Evolutionary conservation across 2,113 vertebrate species (phyloP).

Genomic region (sheep (Ovis aries)): ARS-UI_Ramb_v3.0 NC_056054.1:54275501-54276000

Average conservation of each 20-base stretch:
- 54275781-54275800: neutral
- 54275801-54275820: neutral
- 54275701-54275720: neutral
- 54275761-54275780: neutral
- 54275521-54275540: no score
- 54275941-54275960: no score
- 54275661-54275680: neutral
- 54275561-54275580: no score
- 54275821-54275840: neutral
- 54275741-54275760: neutral
- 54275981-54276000: no score
- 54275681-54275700: neutral
- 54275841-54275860: no score
- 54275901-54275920: no score
- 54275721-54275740: neutral
- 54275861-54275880: no score
- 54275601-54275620: neutral
- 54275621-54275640: neutral
- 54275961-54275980: no score
- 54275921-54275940: rapidly evolving
- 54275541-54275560: no score
- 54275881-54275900: no score
- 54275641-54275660: neutral
- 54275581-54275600: neutral
- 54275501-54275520: no score